Conservation (phyloP, 2,113 vertebrate species). For the Centropus unirufus region DNA sequence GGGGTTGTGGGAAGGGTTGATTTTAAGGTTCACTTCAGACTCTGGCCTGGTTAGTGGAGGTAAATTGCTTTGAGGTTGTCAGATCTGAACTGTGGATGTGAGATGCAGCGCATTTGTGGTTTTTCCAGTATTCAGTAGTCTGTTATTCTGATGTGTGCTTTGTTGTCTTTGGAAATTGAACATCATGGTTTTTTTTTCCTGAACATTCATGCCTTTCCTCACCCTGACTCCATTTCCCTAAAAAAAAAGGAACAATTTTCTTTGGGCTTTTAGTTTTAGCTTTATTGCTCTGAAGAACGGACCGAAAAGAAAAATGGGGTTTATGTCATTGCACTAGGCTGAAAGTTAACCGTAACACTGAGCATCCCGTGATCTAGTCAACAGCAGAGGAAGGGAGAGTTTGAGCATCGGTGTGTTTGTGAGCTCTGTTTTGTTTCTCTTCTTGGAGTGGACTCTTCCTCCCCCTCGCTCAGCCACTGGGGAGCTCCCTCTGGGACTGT, state of each 20-base stretch:
- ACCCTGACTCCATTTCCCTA: neutral
- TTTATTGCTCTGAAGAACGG: neutral
- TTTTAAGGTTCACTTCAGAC: neutral
- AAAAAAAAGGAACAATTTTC: neutral
- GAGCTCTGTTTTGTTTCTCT: neutral
- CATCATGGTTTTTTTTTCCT: neutral
- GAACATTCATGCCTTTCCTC: rapidly evolving
- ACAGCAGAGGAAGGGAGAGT: neutral
- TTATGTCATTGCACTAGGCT: neutral
- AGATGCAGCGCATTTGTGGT: neutral
- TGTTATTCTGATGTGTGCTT: neutral
- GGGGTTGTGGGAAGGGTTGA: neutral
- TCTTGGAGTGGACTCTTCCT: neutral
- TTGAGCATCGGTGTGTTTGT: neutral
- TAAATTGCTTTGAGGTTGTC: neutral
- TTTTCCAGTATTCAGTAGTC: neutral
- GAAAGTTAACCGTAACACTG: neutral
- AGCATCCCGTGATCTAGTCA: neutral
- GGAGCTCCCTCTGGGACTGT: neutral
- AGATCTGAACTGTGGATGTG: neutral
- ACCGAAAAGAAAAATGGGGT: neutral
- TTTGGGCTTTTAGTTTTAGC: neutral
- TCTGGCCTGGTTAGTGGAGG: neutral
- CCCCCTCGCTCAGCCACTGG: rapidly evolving
- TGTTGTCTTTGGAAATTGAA: neutral